Conservation (phyloP, 2,797 vertebrate genomes). For the Notolepis coatsorum region DNA sequence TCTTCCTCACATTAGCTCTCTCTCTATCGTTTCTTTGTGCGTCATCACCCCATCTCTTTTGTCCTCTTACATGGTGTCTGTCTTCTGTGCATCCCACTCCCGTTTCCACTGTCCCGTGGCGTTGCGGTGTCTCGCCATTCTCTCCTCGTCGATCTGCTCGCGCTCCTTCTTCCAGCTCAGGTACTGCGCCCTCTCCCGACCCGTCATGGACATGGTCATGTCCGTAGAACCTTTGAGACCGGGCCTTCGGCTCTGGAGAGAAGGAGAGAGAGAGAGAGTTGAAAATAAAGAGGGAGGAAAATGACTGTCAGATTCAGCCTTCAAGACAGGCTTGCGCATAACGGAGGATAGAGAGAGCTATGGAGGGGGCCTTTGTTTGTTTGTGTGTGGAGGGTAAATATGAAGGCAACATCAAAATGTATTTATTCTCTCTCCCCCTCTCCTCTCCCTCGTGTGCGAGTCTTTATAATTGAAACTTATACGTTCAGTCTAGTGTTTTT, state of each 20-base stretch:
- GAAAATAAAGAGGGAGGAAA: neutral
- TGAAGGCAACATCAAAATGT: no score
- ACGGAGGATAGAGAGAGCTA: no score
- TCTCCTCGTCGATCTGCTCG: constrained; percentile 91
- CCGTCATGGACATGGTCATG: constrained; percentile 96
- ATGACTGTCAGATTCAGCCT: no score
- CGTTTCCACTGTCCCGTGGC: constrained; percentile 93
- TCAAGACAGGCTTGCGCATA: no score
- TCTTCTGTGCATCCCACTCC: constrained; percentile 94
- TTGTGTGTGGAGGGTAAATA: no score
- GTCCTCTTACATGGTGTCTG: constrained; percentile 83
- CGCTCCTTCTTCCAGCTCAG: constrained; percentile 94
- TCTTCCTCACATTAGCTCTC: neutral
- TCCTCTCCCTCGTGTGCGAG: no score
- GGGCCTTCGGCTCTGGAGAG: constrained; percentile 73
- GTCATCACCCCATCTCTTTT: neutral
- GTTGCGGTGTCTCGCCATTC: constrained; percentile 90
- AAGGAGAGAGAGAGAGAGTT: no score
- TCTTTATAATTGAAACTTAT: no score
- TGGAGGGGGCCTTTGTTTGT: no score
- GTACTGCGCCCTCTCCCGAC: constrained; percentile 91
- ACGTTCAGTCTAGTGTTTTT: no score
- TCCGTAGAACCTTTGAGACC: constrained; percentile 75
- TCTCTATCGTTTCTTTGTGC: neutral
- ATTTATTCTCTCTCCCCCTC: no score